Evolutionary conservation across 2,888 invertebrate species (phyloP), one percentile per base, ranked within the genome.

Genomic region (Tromatobia lineatoria): DNA sequence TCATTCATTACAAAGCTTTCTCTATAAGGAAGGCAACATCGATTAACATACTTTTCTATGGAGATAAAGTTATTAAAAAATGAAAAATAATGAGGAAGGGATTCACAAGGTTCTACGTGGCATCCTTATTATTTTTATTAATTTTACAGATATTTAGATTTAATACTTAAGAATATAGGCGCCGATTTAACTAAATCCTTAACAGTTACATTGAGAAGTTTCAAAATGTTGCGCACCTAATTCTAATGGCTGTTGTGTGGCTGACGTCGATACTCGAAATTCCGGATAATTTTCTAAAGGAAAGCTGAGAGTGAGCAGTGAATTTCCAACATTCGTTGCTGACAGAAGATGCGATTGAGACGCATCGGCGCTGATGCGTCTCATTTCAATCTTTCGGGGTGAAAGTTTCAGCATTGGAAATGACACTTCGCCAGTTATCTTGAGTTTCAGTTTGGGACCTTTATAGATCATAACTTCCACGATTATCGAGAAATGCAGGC

Each of bases 341-440:
- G 87, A 88, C 78, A 94, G 90, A 4, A 86, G 77, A 18, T 89
- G 86, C 34, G 87, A 87, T n/a, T 91, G 90, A 66, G 90, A 88
- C 0, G 94, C 90, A 34, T 91, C 91, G 0, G 91, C 89, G 6
- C 91, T 89, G 2, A 96, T 92, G 79, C 95, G 94, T 59, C 94
- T 88, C 91, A 95, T 93, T 75, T 94, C 94, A 80, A 96, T 93
- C 86, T 92, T 92, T 85, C 94, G 94, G 0, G 96, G 96, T 29
- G 93, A 93, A 54, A 96, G 61, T 64, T 87, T 88, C 13, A 91
- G 66, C 79, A 70, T 94, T 15, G 96, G 96, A 85, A 94, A 95
- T 0, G 79, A 57, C 0, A 91, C 90, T 11, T 67, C 34, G 13
- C 91, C 90, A 0, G 18, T 78, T 18, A 91, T 15, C 45, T 70